Conservation (phyloP, 2,888 invertebrate genomes). For the Conomelus anceps region DNA sequence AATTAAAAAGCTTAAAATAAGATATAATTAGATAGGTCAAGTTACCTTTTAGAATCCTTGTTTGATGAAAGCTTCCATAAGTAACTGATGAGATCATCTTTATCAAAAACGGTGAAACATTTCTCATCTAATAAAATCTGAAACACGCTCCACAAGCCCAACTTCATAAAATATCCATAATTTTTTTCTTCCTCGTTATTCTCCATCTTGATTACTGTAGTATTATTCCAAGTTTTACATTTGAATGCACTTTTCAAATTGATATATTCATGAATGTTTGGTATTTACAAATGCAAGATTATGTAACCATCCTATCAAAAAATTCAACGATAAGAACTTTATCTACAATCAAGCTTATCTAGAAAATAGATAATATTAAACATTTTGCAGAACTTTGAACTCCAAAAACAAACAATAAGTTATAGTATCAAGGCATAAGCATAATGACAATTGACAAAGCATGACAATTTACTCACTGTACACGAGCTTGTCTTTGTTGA, state of each 20-base stretch:
- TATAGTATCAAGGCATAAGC: no score
- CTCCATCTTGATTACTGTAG: no score
- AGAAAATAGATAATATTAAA: not conserved
- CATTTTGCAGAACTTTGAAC: not conserved
- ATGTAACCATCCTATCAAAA: not conserved
- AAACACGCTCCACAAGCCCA: not conserved
- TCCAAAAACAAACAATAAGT: not conserved
- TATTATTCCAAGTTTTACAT: not conserved
- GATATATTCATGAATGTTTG: not conserved
- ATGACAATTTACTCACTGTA: not conserved
- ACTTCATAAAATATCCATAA: not conserved
- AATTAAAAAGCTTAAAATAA: no score
- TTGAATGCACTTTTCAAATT: not conserved
- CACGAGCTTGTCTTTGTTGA: not conserved
- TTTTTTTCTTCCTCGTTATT: not conserved
- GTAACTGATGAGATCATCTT: not conserved
- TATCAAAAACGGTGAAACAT: not conserved
- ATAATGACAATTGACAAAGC: no score
- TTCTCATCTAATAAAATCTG: not conserved
- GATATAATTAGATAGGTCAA: not conserved
- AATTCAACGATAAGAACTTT: not conserved
- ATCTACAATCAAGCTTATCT: not conserved
- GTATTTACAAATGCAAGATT: not conserved
- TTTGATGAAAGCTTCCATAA: not conserved
- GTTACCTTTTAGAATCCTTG: not conserved